A percentile compares a stretch with the other conserved stretches of the same genome.
These are phyloP conservation scores for Rallus crepitans DNA, from an alignment of 2,797 vertebrate species.

Conservation along the genomic window DNA sequence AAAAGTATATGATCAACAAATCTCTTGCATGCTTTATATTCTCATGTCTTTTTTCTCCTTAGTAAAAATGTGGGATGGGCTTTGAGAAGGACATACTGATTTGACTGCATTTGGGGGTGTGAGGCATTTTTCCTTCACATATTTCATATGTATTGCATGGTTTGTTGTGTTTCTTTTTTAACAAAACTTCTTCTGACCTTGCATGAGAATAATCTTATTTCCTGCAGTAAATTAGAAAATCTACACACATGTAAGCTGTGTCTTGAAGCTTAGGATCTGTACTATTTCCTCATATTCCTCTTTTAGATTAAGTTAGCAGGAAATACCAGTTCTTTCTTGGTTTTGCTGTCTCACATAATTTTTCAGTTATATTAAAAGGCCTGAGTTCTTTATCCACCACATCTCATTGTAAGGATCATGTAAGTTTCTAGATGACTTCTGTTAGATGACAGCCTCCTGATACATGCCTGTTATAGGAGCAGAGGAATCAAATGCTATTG, in stretches of 20 bases:
- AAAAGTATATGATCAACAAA: not conserved
- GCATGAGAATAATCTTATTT: not conserved
- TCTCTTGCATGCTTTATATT: not conserved
- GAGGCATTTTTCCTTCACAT: not conserved
- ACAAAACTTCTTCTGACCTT: not conserved
- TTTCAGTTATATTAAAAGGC: not conserved
- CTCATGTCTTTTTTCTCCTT: not conserved
- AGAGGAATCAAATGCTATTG: not conserved
- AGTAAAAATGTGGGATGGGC: not conserved
- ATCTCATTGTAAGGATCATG: not conserved
- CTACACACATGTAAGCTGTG: not conserved
- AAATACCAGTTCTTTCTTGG: not conserved
- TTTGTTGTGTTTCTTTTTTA: not conserved
- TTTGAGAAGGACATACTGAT: not conserved
- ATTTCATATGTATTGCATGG: not conserved
- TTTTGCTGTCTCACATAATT: not conserved
- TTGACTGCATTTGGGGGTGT: not conserved
- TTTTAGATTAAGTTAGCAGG: not conserved
- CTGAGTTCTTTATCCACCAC: not conserved
- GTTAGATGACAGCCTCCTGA: not conserved
- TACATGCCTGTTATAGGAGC: not conserved
- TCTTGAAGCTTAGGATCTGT: not conserved
- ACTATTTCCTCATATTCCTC: not conserved
- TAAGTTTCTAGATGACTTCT: not conserved
- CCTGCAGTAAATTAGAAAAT: not conserved